A percentile compares a stretch with the other conserved stretches of the same genome.
Evolutionary conservation across 2,113 vertebrate species (phyloP).

Genomic region (Thomomys bottae): DNA sequence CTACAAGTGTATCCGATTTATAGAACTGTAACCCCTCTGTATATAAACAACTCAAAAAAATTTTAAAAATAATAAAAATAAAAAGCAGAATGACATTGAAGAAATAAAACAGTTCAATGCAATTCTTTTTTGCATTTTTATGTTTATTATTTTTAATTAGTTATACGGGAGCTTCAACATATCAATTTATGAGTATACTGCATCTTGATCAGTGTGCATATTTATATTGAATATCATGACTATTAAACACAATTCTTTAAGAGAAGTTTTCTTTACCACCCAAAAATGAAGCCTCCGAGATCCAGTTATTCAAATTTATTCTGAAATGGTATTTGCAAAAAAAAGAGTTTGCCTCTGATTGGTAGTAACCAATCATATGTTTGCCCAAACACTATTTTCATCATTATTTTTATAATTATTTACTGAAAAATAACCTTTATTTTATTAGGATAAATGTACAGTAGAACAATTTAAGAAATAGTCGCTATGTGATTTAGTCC

Average conservation of each 20-base stretch:
- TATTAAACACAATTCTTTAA: not conserved
- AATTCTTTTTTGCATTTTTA: no score
- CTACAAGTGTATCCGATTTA: no score
- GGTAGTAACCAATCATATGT: not conserved
- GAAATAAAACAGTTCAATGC: no score
- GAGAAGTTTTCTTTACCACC: not conserved
- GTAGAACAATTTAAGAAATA: not conserved
- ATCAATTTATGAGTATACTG: no score
- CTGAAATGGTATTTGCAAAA: not conserved
- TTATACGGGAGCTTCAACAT: no score
- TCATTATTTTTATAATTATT: not conserved
- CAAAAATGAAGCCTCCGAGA: not conserved
- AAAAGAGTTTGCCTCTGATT: not conserved
- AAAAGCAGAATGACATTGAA: no score
- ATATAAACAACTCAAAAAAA: no score
- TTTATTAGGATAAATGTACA: not conserved
- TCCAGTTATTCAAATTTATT: not conserved
- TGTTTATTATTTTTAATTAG: no score
- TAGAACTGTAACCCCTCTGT: no score
- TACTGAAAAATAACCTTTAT: not conserved
- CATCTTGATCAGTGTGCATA: no score
- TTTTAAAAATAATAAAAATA: no score
- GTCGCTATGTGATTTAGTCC: not conserved
- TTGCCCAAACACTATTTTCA: not conserved
- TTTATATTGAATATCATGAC: no score